These are phyloP conservation scores for Agrilus biguttatus DNA, from an alignment of 2,888 invertebrate species.

Conservation along the genomic window DNA sequence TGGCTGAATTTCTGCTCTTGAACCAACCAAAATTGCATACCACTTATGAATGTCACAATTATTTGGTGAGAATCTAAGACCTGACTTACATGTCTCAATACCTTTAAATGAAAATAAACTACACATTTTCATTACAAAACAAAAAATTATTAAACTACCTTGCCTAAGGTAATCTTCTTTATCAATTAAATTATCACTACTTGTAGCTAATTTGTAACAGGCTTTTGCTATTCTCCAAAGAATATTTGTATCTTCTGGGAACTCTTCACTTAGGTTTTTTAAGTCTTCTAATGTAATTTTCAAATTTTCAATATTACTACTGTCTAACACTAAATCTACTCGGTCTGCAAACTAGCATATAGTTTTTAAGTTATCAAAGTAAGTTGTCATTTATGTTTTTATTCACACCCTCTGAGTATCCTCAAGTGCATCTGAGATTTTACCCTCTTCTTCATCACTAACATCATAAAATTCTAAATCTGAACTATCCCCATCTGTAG, in stretches of 20 bases:
- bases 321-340: slow-evolving; percentile 21
- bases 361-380: not conserved
- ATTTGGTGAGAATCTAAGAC: slow-evolving; percentile 35
- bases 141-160: slow-evolving; percentile 13
- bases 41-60: slow-evolving; percentile 54
- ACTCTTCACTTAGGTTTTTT: slow-evolving; percentile 19
- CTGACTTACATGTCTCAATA: slow-evolving; percentile 37
- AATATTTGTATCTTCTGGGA: slow-evolving; percentile 22
- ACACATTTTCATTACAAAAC: not conserved
- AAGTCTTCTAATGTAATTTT: slow-evolving; percentile 17
- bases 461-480: slow-evolving; percentile 30
- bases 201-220: slow-evolving; percentile 19
- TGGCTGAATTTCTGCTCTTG: slow-evolving; percentile 42
- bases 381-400: not conserved
- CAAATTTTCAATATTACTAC: slow-evolving; percentile 14
- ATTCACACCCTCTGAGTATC: too few species aligned
- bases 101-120: slow-evolving; percentile 25
- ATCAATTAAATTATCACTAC: slow-evolving; percentile 11
- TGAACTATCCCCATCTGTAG: slow-evolving; percentile 23
- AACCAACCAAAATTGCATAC: slow-evolving; percentile 54
- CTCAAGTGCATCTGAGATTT: too few species aligned
- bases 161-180: slow-evolving; percentile 19
- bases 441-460: slow-evolving; percentile 22
- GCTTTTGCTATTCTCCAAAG: slow-evolving; percentile 27
- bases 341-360: slow-evolving; percentile 16